Percentiles rank a stretch among this genome's conserved stretches.
Evolutionary conservation across 2,888 invertebrate genomes (phyloP).

Genomic region (Blastobasis lacticolella): DNA sequence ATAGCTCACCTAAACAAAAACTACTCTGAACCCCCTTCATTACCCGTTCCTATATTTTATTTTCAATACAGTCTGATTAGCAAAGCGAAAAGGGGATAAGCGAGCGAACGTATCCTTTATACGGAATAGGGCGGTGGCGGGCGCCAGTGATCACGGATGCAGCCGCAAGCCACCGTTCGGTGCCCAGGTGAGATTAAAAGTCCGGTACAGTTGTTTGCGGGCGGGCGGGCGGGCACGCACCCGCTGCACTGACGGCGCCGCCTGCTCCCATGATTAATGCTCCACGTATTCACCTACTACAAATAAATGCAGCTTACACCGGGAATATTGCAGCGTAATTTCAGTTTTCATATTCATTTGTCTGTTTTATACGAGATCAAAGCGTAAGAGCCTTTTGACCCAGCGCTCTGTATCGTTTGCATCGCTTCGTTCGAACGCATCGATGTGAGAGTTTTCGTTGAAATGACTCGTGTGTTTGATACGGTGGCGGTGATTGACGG

Average conservation of each 20-base stretch:
- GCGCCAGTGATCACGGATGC: constrained; percentile 29
- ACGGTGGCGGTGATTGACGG: too few relatives aligned
- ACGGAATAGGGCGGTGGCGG: background rate
- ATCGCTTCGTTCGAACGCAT: constrained; percentile 4
- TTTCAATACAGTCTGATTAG: too few relatives aligned
- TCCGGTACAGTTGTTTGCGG: constrained; percentile 58
- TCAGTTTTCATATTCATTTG: constrained; percentile 50
- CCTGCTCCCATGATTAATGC: constrained; percentile 56
- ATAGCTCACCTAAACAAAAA: too few relatives aligned
- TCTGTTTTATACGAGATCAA: constrained; percentile 42
- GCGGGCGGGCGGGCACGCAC: constrained; percentile 36
- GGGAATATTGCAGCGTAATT: constrained; percentile 45
- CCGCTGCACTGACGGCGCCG: constrained; percentile 32
- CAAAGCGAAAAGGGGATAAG: too few relatives aligned
- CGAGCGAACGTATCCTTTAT: too few relatives aligned
- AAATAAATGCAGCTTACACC: constrained; percentile 41
- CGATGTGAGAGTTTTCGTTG: background rate
- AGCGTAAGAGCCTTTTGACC: constrained; percentile 27
- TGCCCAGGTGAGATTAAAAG: constrained; percentile 62
- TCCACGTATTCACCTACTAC: constrained; percentile 39
- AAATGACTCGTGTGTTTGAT: background rate
- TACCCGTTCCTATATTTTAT: too few relatives aligned
- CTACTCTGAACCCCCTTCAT: too few relatives aligned
- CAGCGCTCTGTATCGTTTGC: constrained; percentile 1
- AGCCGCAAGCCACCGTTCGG: constrained; percentile 33